These are phyloP conservation scores for Gymnorhina tibicen DNA, from an alignment of 2,113 vertebrate genomes.

Conservation along the genomic window DNA sequence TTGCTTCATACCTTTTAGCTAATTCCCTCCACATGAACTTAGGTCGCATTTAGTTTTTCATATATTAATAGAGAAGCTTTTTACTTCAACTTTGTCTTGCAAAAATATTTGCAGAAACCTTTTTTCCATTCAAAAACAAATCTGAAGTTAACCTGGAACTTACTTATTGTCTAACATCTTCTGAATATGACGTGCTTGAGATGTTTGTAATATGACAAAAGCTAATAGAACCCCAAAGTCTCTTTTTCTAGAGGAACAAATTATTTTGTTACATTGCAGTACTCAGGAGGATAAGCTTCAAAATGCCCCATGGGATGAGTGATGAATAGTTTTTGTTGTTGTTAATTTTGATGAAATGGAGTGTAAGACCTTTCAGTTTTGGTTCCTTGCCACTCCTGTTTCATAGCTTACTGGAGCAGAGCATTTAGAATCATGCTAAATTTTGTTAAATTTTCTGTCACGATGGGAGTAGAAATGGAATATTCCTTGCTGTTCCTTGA, in stretches of 20 bases:
- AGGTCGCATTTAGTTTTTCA: not conserved
- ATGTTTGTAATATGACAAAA: not conserved
- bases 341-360: not conserved
- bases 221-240: too few species aligned
- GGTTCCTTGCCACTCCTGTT: not conserved
- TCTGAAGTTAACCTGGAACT: not conserved
- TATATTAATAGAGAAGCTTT: not conserved
- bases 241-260: too few species aligned
- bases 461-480: not conserved
- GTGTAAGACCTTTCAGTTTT: not conserved
- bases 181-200: not conserved
- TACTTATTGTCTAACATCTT: not conserved
- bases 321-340: not conserved
- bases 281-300: not conserved
- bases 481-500: not conserved
- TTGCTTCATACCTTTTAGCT: not conserved
- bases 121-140: not conserved
- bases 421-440: not conserved
- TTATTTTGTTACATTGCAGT: not conserved
- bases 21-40: not conserved
- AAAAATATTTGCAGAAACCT: not conserved
- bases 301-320: not conserved
- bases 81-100: not conserved
- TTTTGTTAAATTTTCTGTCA: not conserved
- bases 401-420: not conserved